phyloP scores from a whole-genome alignment of 2,797 vertebrate species.

The Odontamblyopus lacepedii region DNA sequence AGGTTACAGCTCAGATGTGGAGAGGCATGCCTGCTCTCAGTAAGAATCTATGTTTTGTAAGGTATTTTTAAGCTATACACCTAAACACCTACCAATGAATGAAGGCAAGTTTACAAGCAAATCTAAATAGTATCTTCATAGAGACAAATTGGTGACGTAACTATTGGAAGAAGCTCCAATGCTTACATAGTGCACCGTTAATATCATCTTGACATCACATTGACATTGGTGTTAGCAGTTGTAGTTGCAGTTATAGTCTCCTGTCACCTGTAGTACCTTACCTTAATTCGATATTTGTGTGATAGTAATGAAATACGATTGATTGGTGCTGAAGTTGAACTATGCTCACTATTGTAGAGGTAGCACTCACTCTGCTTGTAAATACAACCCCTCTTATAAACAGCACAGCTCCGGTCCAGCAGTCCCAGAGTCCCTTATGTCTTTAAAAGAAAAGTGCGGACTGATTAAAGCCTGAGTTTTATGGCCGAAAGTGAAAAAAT shows the following conservation, averaged over 20 bases:
- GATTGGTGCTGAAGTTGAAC: conserved; percentile 5
- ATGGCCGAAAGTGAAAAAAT: conserved; percentile 62
- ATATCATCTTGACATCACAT: too few relatives aligned
- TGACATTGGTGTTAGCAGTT: not conserved
- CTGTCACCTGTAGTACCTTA: not conserved
- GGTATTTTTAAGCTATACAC: too few relatives aligned
- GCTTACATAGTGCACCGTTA: too few relatives aligned
- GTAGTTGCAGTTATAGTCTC: not conserved
- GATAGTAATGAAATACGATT: conserved; percentile 14
- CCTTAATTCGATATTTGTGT: conserved; percentile 21
- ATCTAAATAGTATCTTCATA: too few relatives aligned
- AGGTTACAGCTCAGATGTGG: too few relatives aligned
- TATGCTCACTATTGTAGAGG: conserved; percentile 10
- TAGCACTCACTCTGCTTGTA: conserved; percentile 15
- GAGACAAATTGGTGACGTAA: too few relatives aligned
- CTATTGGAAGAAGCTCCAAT: too few relatives aligned
- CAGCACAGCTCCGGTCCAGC: conserved; percentile 18
- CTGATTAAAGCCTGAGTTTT: conserved; percentile 72
- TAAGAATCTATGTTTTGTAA: too few relatives aligned
- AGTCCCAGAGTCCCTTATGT: conserved; percentile 58
- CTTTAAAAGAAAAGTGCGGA: conserved; percentile 67
- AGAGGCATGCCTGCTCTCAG: too few relatives aligned
- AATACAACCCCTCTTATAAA: conserved; percentile 14
- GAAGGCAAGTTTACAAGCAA: too few relatives aligned
- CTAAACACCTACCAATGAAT: too few relatives aligned